Conservation (phyloP, 2,888 invertebrate genomes). For the Masnerella sp. region DNA sequence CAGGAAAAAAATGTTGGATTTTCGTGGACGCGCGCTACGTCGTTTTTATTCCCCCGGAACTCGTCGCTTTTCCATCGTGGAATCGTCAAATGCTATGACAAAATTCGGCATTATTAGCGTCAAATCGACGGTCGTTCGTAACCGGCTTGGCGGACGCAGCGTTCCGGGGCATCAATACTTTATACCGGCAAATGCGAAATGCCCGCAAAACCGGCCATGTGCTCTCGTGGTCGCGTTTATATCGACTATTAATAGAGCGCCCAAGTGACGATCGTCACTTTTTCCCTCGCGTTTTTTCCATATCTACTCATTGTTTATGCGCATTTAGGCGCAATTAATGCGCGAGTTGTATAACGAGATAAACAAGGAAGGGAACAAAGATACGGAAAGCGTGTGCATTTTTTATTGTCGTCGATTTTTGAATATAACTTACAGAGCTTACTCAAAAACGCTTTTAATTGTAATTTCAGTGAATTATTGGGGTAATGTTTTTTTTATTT, state of each 20-base stretch:
- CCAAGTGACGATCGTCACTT: slow-evolving; percentile 66
- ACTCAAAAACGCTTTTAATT: too few relatives aligned
- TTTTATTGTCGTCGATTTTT: neutral
- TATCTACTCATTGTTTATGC: slow-evolving; percentile 49
- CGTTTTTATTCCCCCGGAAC: slow-evolving; percentile 17
- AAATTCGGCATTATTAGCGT: slow-evolving; percentile 55
- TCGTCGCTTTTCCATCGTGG: slow-evolving; percentile 20
- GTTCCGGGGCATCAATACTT: slow-evolving; percentile 69
- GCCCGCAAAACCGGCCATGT: slow-evolving; percentile 71
- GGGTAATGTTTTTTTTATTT: too few relatives aligned
- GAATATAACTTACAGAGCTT: too few relatives aligned
- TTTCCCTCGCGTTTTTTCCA: slow-evolving; percentile 61
- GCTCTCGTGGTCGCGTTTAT: slow-evolving; percentile 69
- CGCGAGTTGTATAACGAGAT: neutral
- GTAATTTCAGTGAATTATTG: too few relatives aligned
- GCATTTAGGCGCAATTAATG: slow-evolving; percentile 40
- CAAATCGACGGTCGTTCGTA: slow-evolving; percentile 44
- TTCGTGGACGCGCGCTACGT: slow-evolving; percentile 11
- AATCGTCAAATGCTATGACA: slow-evolving; percentile 55
- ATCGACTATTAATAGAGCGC: slow-evolving; percentile 72
- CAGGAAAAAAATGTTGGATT: slow-evolving; percentile 23
- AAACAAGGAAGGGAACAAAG: neutral
- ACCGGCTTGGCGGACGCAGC: slow-evolving; percentile 55
- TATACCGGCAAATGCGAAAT: slow-evolving; percentile 71
- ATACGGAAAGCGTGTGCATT: neutral